Evolutionary conservation across 2,113 vertebrate genomes (phyloP).

Genomic region (Myrmecophaga tridactyla): DNA sequence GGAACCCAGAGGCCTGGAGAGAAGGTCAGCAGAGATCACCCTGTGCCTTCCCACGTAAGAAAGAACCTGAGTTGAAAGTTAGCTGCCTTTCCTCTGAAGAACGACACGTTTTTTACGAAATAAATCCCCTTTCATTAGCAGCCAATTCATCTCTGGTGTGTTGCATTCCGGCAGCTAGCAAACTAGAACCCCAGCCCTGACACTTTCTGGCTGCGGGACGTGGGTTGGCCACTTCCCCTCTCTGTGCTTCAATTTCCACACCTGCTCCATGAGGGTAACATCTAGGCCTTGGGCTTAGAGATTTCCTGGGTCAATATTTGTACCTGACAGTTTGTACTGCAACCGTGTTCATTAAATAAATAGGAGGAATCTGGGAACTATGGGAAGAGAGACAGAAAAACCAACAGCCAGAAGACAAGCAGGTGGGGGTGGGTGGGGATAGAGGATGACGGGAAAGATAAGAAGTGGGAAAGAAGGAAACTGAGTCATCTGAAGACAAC

Average conservation of each 20-base stretch:
- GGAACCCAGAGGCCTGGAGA: too few relatives aligned
- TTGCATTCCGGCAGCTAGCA: too few relatives aligned
- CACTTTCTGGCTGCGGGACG: background rate
- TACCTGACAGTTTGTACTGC: background rate
- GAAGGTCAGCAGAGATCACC: too few relatives aligned
- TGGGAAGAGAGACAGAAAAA: background rate
- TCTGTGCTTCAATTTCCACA: background rate
- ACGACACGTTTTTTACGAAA: too few relatives aligned
- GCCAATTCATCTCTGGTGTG: too few relatives aligned
- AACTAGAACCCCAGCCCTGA: background rate
- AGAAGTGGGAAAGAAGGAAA: background rate
- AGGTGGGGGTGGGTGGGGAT: background rate
- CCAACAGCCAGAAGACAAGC: background rate
- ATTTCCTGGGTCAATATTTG: background rate
- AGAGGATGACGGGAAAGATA: background rate
- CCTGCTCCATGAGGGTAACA: background rate
- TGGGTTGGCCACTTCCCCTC: background rate
- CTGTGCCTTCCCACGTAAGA: too few relatives aligned
- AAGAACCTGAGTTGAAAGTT: too few relatives aligned
- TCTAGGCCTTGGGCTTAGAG: background rate
- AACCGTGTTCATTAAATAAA: background rate
- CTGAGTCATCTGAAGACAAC: background rate
- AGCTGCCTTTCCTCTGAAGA: too few relatives aligned
- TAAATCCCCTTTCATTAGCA: too few relatives aligned
- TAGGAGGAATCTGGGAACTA: background rate